Percentiles rank a stretch among this genome's conserved stretches.
Evolutionary conservation across 1,140 invertebrate species (phyloP).

Genomic region (Lasaia peninsularis): DNA sequence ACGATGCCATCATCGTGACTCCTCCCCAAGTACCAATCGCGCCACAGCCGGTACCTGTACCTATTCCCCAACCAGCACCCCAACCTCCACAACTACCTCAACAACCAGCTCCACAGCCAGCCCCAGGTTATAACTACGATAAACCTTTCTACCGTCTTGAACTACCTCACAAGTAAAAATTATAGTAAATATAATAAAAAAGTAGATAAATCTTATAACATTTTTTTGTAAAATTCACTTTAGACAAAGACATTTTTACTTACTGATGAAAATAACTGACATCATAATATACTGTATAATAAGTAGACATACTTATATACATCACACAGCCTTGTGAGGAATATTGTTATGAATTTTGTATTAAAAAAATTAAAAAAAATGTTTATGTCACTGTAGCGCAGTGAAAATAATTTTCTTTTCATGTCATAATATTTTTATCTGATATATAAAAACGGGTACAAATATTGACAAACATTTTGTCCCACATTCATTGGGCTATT

Average conservation of each 20-base stretch:
- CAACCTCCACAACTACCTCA: slow-evolving; percentile 7
- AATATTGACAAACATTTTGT: neutral
- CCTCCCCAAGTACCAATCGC: slow-evolving; percentile 52
- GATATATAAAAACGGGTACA: neutral
- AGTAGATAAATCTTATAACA: neutral
- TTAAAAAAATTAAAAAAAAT: neutral
- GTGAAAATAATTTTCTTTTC: too few relatives aligned
- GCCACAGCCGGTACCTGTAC: slow-evolving; percentile 30
- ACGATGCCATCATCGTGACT: slow-evolving; percentile 64
- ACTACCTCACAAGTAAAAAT: slow-evolving; percentile 44
- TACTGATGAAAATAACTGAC: too few relatives aligned
- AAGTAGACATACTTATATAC: neutral
- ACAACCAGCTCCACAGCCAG: slow-evolving; percentile 31
- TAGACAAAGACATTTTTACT: too few relatives aligned
- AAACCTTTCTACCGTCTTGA: slow-evolving; percentile 58
- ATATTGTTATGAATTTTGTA: neutral
- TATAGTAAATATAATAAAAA: too few relatives aligned
- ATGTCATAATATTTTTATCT: too few relatives aligned
- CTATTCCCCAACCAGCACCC: slow-evolving; percentile 27
- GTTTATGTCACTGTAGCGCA: too few relatives aligned
- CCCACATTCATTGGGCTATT: too few relatives aligned
- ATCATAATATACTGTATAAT: too few relatives aligned
- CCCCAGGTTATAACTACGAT: slow-evolving; percentile 56
- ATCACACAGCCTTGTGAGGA: too few relatives aligned
- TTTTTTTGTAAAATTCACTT: too few relatives aligned